Conservation (phyloP, 2,888 invertebrate genomes). For the Hemicrepidius hirtus region DNA sequence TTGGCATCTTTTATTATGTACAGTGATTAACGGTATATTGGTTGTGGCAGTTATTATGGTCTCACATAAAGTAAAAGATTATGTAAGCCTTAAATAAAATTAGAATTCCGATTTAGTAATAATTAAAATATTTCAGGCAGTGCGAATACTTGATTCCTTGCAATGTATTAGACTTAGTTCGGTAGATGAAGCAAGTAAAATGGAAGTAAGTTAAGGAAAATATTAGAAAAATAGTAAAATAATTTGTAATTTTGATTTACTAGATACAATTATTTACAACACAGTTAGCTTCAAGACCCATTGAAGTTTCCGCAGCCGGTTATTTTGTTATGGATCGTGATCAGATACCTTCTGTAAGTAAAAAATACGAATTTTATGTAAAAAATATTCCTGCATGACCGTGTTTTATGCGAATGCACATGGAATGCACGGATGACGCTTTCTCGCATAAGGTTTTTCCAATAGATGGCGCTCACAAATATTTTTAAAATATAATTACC, state of each 20-base stretch:
- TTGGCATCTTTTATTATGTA: conserved; percentile 53
- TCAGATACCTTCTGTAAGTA: conserved; percentile 62
- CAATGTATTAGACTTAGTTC: conserved; percentile 58
- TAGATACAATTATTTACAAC: conserved; percentile 62
- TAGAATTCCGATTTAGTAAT: background rate
- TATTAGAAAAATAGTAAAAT: conserved; percentile 7
- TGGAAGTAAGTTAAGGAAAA: conserved; percentile 56
- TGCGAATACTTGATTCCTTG: conserved; percentile 57
- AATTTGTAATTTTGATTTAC: conserved; percentile 45
- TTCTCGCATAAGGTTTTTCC: no score
- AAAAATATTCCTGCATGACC: no score
- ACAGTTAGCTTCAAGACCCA: conserved; percentile 59
- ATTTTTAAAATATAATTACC: no score
- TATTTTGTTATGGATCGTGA: conserved; percentile 62
- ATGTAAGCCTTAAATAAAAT: no score
- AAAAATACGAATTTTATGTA: background rate
- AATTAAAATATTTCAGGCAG: conserved; percentile 57
- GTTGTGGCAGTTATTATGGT: conserved; percentile 52
- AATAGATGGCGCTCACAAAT: no score
- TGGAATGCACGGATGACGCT: no score
- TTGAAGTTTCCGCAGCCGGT: conserved; percentile 62
- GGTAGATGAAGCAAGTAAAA: conserved; percentile 57
- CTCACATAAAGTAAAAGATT: conserved; percentile 56
- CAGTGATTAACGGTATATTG: conserved; percentile 53
- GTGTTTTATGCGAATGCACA: no score